Evolutionary conservation across 2,797 vertebrate species (phyloP), one percentile per base, ranked within the genome.

Genomic region (Clarias platycephalus): DNA sequence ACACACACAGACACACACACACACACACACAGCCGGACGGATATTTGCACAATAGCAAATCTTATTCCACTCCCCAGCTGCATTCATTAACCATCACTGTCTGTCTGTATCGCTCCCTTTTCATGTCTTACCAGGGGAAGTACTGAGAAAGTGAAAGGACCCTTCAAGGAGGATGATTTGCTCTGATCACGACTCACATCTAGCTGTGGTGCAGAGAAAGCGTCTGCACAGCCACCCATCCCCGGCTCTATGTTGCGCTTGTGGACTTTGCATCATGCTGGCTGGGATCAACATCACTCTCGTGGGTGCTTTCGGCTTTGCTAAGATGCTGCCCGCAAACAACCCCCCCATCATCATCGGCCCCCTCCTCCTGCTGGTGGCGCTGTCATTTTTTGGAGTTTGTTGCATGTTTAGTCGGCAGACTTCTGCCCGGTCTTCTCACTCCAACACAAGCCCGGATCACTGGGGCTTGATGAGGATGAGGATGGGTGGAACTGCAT

Each of bases 221-320:
- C 62, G 92, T 6, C 95, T 94, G 22, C 95, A 95, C 26, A 94
- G 97, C 24, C 93, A 97, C 24, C 97, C 96, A 0, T 98, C 97
- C 15, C 98, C 97, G 0, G 97, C 97, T 0, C 95, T 99, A 55
- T 98, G 97, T 93, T 99, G 97, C 0, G 97, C 97, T 63, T 99
- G 97, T 44, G 97, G 98, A 53, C 95, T 99, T 15, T 98, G 98
- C 94, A 96, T 97, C 93, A 97, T 99, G 97, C 92, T 99, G 74
- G 98, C 97, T 0, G 98, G 98, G 85, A 96, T 99, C 91, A 99
- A 99, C 94, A 98, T 99, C 93, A 99, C 98, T 9, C 90, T 99
- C 82, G 97, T 98, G 90, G 98, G 97, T 5, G 97, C 96, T 0
- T 97, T 99, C 68, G 95, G 96, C 15, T 96, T 97, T 5, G 95